phyloP scores from a whole-genome alignment of 2,113 vertebrate species.

The Corvus moneduloides region DNA sequence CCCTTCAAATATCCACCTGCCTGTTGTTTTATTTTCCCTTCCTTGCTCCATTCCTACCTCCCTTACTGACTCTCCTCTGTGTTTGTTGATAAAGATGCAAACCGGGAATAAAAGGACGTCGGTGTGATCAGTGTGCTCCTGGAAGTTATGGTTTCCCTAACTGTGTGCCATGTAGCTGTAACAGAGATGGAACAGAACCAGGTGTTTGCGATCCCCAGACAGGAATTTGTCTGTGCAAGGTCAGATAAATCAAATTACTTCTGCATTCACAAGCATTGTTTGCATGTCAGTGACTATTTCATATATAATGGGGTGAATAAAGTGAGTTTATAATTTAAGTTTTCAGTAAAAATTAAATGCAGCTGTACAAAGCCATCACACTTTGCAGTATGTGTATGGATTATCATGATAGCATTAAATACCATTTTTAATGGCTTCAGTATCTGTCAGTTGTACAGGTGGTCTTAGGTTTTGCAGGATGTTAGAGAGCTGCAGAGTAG shows the following conservation, averaged over 20 bases:
- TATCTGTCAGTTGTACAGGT: background rate
- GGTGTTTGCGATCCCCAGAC: conserved; percentile 82
- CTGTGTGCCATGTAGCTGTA: conserved; percentile 84
- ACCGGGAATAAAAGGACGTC: conserved; percentile 80
- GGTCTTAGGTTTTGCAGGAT: background rate
- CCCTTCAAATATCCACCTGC: background rate
- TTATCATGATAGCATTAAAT: background rate
- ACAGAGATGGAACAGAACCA: conserved; percentile 76
- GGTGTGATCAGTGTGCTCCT: conserved; percentile 83
- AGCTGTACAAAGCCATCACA: background rate
- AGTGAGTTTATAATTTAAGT: background rate
- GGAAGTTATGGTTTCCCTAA: conserved; percentile 86
- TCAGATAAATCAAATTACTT: conserved; percentile 59
- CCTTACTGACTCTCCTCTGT: background rate
- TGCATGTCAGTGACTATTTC: background rate
- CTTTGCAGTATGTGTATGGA: background rate
- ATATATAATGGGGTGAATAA: background rate
- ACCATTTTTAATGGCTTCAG: background rate
- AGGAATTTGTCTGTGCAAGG: conserved; percentile 92
- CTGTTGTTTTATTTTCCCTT: background rate
- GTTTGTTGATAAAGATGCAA: conserved; percentile 80
- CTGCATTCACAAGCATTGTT: conserved; percentile 10
- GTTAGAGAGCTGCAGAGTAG: background rate
- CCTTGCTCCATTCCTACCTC: background rate
- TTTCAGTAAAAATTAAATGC: background rate